Percentiles rank a stretch among this genome's conserved stretches.
These are phyloP conservation scores for Alviniconcha strummeri DNA, from an alignment of 2,888 invertebrate species.

Conservation along the genomic window DNA sequence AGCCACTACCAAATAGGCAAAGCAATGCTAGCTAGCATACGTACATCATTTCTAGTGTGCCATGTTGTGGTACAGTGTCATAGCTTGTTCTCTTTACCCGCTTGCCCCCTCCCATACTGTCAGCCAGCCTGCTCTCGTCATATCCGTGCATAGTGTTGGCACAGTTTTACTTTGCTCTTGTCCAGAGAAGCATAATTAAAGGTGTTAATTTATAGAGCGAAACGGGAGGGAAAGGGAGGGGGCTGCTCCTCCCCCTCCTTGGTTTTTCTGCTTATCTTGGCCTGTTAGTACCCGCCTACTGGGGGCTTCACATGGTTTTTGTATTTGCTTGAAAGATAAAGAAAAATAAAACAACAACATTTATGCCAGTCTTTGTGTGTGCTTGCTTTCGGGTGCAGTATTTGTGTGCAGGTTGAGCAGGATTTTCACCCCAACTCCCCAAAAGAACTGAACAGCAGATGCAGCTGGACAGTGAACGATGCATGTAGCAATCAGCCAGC, in stretches of 20 bases:
- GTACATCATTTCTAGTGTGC: not conserved
- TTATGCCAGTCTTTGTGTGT: too few species aligned
- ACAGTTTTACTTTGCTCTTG: not conserved
- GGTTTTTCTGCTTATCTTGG: slow-evolving; percentile 27
- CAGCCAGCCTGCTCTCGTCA: not conserved
- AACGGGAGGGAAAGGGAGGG: slow-evolving; percentile 13
- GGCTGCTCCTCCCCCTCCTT: slow-evolving; percentile 17
- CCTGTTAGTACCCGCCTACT: slow-evolving; percentile 37
- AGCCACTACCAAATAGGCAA: not conserved
- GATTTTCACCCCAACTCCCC: too few species aligned
- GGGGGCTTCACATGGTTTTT: slow-evolving; percentile 50
- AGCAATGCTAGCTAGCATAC: not conserved
- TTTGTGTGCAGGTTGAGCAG: too few species aligned
- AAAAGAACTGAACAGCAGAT: too few species aligned
- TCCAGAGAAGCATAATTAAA: slow-evolving; percentile 14
- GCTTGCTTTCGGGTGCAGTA: too few species aligned
- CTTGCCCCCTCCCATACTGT: not conserved
- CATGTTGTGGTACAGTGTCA: not conserved
- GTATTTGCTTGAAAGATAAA: slow-evolving; percentile 52
- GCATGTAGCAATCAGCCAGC: too few species aligned
- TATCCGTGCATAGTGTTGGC: slow-evolving; percentile 20
- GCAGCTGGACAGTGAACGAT: too few species aligned
- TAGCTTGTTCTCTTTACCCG: not conserved
- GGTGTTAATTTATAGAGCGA: slow-evolving; percentile 19
- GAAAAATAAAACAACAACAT: slow-evolving; percentile 29